Base-by-base conservation (phyloP, 2,797 vertebrate genomes). In the Prunella strophiata region DNA sequence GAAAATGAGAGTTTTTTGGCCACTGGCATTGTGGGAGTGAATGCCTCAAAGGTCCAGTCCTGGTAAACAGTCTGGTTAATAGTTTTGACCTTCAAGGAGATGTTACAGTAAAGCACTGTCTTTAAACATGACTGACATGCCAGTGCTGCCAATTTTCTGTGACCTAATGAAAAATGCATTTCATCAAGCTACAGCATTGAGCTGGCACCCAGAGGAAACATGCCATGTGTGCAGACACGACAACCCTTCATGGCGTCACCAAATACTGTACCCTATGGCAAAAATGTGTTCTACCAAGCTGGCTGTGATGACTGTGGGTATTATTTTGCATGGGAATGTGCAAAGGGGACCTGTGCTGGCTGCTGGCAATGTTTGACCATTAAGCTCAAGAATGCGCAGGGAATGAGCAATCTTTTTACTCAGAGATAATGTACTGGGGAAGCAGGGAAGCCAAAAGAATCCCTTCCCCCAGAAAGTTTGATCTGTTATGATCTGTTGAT, bases 121-220 rank as follows among this genome's bases (percentile, higher is more conserved):
- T 94, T 89, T 78, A 84, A 81, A 61, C 26, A 9, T 48, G 59
- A 29, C 36, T 88, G 76, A 63, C 79, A 71, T 38, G 45, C 47
- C 5, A 3, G 19, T 54, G 32, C 19, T 87, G 61, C 59, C 29
- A 34, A 22, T 85, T 87, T 91, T 92, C 48, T 74, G 68, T 80
- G 78, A 92, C 73, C 42, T 78, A 54, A 91, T 85, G 88, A 87
- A 94, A 93, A 91, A 65, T 22, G 29, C 25, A 45, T 91, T 89
- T 94, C 63, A 61, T 67, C 36, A 47, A 88, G 62, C 45, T 76
- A 16, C 52, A 22, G 34, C 43, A 51, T 13, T 90, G 59, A 88
- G 71, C 42, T 86, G 88, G 89, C 83, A 87, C 66, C 63, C 1
- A 27, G 58, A 62, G 15, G 36, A 80, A 83, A 38, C 36, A 65